Conservation (phyloP, 2,113 vertebrate genomes). For the Zosterops lateralis region DNA sequence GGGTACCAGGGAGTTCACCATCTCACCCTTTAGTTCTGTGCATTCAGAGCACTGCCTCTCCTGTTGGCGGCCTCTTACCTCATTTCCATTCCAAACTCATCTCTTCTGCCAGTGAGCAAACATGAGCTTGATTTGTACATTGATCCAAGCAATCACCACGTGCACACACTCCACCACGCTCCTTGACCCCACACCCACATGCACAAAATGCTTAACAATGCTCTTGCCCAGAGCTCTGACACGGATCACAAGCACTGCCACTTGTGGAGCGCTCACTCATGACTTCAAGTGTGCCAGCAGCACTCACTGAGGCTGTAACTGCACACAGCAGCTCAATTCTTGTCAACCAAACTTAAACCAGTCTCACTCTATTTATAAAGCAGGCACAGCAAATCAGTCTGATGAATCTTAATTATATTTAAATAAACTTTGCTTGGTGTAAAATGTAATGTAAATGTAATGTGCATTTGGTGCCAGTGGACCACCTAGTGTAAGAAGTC, state of each 20-base stretch:
- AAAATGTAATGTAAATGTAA: not conserved
- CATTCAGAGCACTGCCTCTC: not conserved
- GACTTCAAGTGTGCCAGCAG: not conserved
- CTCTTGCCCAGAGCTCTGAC: not conserved
- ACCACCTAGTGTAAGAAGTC: not conserved
- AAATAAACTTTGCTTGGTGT: not conserved
- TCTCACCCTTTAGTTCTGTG: not conserved
- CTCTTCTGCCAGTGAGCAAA: not conserved
- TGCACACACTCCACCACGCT: not conserved
- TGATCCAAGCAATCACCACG: not conserved
- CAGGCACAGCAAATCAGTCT: not conserved
- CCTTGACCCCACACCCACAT: not conserved
- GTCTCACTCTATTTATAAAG: not conserved
- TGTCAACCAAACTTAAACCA: not conserved
- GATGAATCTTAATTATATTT: conserved; percentile 4
- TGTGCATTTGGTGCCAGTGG: not conserved
- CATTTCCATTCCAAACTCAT: not conserved
- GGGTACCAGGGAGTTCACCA: not conserved
- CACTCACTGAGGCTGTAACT: not conserved
- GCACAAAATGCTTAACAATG: not conserved
- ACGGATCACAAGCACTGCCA: not conserved
- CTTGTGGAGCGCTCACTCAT: fast-evolving
- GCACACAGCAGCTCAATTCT: not conserved
- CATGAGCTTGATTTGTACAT: not conserved
- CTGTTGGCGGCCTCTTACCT: not conserved